Conservation (phyloP, 2,888 invertebrate species). For the Linyphia triangularis region DNA sequence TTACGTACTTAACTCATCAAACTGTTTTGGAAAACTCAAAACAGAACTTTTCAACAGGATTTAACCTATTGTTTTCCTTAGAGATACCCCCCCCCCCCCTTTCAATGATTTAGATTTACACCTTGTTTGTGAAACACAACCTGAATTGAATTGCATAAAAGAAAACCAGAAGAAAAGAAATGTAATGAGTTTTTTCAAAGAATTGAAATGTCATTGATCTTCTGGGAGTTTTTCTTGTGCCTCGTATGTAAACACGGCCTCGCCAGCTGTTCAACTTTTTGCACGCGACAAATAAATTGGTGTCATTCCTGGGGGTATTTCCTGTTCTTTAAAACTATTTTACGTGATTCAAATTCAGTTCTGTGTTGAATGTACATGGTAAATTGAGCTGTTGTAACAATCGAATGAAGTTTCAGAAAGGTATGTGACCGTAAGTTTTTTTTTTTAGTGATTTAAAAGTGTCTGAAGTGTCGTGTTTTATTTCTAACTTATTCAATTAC, state of each 20-base stretch:
- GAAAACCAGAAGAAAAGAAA: background rate
- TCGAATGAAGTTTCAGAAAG: too few relatives aligned
- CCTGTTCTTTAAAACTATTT: slow-evolving; percentile 11
- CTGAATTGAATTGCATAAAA: background rate
- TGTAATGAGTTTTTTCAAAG: slow-evolving; percentile 24
- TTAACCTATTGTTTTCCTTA: background rate
- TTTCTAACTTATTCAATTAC: too few relatives aligned
- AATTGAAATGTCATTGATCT: slow-evolving; percentile 53
- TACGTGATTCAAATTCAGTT: background rate
- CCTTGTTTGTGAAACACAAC: background rate
- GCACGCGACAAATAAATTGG: slow-evolving; percentile 47
- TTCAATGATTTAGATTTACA: background rate
- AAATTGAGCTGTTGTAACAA: background rate
- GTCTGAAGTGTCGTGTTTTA: too few relatives aligned
- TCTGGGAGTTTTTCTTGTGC: background rate
- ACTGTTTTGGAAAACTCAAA: background rate
- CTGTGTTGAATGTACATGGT: background rate
- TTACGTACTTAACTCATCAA: background rate
- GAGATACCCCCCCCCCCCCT: too few relatives aligned
- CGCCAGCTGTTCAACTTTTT: slow-evolving; percentile 37
- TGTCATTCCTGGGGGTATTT: slow-evolving; percentile 38
- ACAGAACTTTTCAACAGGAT: background rate
- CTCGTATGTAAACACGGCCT: slow-evolving; percentile 38
- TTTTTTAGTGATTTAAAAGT: too few relatives aligned
- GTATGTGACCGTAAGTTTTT: too few relatives aligned